Percentiles rank a stretch among this genome's conserved stretches.
These are phyloP conservation scores for Drosophila nasuta DNA, from an alignment of 1,140 invertebrate species.

Conservation along the genomic window DNA sequence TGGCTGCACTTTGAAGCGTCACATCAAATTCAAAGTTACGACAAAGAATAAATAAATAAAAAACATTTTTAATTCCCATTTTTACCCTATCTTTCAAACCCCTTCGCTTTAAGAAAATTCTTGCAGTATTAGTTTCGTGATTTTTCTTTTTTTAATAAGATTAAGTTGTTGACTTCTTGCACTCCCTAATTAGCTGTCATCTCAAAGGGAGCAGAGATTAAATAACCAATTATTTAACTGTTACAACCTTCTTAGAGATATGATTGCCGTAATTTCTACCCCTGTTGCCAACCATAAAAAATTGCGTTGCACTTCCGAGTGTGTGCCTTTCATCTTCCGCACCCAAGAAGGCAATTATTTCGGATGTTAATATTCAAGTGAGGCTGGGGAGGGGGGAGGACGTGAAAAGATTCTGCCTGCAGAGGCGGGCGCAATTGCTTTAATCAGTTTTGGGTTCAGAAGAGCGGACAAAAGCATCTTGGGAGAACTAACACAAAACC, in stretches of 20 bases:
- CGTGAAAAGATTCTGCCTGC: slow-evolving; percentile 7
- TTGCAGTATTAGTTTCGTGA: no score
- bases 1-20: no score
- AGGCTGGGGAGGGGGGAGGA: slow-evolving; percentile 22
- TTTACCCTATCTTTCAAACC: no score
- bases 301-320: slow-evolving; percentile 9
- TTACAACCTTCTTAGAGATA: slow-evolving; percentile 7
- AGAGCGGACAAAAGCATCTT: slow-evolving; percentile 18
- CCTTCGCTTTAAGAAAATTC: no score
- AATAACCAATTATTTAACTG: slow-evolving; percentile 3
- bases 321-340: slow-evolving; percentile 6
- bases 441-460: slow-evolving; percentile 33
- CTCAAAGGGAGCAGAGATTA: background rate
- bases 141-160: background rate
- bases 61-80: no score
- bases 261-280: background rate
- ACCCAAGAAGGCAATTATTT: slow-evolving; percentile 27
- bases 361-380: slow-evolving; percentile 2
- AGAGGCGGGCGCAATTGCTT: slow-evolving; percentile 31
- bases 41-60: no score
- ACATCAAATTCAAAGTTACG: no score
- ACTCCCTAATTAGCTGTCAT: background rate
- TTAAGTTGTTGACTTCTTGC: background rate
- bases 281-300: background rate
- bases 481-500: background rate